These are phyloP conservation scores for Syndactyla subalaris DNA, from an alignment of 2,797 vertebrate genomes.

Conservation along the genomic window DNA sequence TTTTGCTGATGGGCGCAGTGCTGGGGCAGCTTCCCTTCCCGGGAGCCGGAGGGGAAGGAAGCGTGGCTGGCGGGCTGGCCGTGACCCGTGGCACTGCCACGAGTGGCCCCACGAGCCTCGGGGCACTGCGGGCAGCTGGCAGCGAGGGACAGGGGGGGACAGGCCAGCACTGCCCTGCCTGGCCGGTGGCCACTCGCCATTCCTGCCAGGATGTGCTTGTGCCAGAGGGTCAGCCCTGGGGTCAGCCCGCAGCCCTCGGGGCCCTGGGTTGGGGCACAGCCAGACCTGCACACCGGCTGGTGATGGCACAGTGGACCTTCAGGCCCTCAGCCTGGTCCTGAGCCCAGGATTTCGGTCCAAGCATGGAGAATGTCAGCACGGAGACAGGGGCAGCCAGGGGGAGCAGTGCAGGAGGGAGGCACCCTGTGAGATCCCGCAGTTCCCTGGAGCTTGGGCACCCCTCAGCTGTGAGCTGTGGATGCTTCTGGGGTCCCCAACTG, in stretches of 20 bases:
- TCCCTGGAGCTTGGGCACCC: neutral
- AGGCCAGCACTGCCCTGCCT: neutral
- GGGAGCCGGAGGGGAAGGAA: constrained; percentile 36
- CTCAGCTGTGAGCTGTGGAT: rapidly evolving
- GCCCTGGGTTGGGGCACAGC: neutral
- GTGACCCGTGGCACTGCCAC: neutral
- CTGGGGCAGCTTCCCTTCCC: constrained; percentile 21
- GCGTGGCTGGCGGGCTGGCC: neutral
- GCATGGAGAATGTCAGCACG: rapidly evolving
- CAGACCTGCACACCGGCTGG: neutral
- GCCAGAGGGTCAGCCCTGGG: neutral
- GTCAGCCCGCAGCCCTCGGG: neutral
- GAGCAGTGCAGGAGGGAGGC: neutral
- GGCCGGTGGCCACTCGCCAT: rapidly evolving
- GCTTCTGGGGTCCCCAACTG: neutral
- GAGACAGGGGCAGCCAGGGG: neutral
- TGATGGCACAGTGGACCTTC: neutral
- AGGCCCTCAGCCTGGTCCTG: neutral
- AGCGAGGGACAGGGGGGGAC: neutral
- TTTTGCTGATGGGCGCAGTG: neutral
- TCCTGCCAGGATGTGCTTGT: neutral
- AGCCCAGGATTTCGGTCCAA: neutral
- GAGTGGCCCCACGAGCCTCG: neutral
- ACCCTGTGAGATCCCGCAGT: rapidly evolving
- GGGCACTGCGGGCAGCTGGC: neutral